Base-by-base conservation (phyloP, 92 coral and sea anemone species). In the Anthopleura xanthogrammica region DNA sequence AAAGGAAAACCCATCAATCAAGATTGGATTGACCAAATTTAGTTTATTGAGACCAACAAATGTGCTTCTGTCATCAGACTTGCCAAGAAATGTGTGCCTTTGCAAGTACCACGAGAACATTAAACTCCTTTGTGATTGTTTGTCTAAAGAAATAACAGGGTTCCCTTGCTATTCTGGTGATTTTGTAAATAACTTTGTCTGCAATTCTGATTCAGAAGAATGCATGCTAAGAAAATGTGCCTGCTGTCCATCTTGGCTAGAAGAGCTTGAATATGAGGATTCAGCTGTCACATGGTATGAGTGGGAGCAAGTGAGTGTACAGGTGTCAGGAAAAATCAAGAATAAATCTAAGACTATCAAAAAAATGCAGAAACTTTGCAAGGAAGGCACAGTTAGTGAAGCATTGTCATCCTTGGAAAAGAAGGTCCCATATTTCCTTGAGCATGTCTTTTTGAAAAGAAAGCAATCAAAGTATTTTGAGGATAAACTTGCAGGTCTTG, bases 81-180 rank as follows among this genome's bases (percentile, higher is more conserved):
- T 83, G 82, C 85, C 89, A 77, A 79, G 90, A 80, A 73, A 86
- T 76, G 89, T 86, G 16, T 82, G 87, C 60, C 83, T 86, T 55
- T 86, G 92, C 72, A 78, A 79, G 83, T 80, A 90, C 85, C 90
- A 86, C 62, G 92, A 86, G 22, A 90, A 90, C 72, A 70, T 90
- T 50, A 72, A 79, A 16, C n/a, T 80, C 84, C 70, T 87, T 65
- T 90, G 88, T 86, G 92, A 90, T 23, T 86, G 90, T 79, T 83
- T 83, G 16, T 64, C 48, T 78, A 89, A 86, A 84, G 87, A 83
- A 81, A 75, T 86, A 29, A 43, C 80, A 19, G 83, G 80, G 77
- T 86, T 90, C 57, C 92, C 85, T 48, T 41, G 52, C 22, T 86
- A 90, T 74, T 85, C 89, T 56, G 72, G 83, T 52, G 62, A 60